Conservation (phyloP, 2,113 vertebrate genomes). For the Ovis canadensis region DNA sequence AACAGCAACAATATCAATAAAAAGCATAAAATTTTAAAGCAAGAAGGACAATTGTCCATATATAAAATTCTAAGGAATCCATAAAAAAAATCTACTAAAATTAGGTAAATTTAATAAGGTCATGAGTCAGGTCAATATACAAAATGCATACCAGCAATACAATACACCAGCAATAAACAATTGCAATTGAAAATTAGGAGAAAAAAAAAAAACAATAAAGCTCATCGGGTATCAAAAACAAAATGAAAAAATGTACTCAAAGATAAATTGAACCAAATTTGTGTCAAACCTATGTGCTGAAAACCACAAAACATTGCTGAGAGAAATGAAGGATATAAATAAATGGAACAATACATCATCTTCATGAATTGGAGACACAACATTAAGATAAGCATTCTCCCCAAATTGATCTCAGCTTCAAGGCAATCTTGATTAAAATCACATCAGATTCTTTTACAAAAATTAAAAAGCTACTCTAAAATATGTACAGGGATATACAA, state of each 20-base stretch:
- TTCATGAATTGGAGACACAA: background rate
- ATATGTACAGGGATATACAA: background rate
- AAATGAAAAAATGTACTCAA: background rate
- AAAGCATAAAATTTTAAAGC: background rate
- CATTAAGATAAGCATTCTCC: background rate
- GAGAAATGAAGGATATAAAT: background rate
- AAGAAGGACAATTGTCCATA: background rate
- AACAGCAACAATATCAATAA: background rate
- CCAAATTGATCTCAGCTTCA: background rate
- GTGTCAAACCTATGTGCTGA: background rate
- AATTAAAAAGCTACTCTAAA: slow-evolving; percentile 5
- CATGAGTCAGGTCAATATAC: background rate
- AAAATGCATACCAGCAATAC: background rate
- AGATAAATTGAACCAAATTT: background rate
- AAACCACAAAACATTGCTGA: background rate
- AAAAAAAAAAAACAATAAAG: background rate
- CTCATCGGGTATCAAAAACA: background rate
- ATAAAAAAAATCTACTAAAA: background rate
- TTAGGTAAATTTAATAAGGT: background rate
- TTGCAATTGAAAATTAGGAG: background rate
- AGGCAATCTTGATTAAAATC: background rate
- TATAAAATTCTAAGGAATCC: background rate
- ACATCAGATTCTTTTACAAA: background rate
- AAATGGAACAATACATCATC: background rate
- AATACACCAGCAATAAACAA: background rate